Percentiles rank a stretch among this genome's conserved stretches.
Evolutionary conservation across 1,140 invertebrate genomes (phyloP).

Genomic region (Cydia amplana): DNA sequence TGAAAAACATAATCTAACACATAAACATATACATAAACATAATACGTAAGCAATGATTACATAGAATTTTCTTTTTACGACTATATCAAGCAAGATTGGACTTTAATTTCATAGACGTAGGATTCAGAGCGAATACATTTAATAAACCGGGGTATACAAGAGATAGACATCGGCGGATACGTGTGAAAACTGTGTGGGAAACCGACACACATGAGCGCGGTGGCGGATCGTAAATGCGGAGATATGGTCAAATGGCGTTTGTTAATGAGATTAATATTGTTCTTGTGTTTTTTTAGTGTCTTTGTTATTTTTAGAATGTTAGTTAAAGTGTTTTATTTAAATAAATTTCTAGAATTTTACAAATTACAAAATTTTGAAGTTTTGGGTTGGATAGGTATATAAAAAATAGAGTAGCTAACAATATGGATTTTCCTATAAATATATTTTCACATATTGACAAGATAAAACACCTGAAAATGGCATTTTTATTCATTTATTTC

Average conservation of each 20-base stretch:
- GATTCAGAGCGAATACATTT: background rate
- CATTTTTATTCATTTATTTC: too few relatives aligned
- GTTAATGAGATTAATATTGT: background rate
- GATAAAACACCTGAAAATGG: too few relatives aligned
- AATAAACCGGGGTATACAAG: background rate
- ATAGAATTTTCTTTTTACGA: background rate
- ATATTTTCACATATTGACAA: too few relatives aligned
- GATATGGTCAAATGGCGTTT: constrained; percentile 8
- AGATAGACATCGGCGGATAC: constrained; percentile 12
- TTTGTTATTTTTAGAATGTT: too few relatives aligned
- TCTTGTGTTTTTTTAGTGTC: background rate
- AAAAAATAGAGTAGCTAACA: too few relatives aligned
- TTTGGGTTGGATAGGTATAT: too few relatives aligned
- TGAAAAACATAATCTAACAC: constrained; percentile 13
- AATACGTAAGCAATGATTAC: constrained; percentile 13
- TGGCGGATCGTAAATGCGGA: background rate
- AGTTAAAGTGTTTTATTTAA: too few relatives aligned
- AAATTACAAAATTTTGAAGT: too few relatives aligned
- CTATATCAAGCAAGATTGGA: background rate
- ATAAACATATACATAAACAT: constrained; percentile 4
- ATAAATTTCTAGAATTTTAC: too few relatives aligned
- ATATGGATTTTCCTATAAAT: too few relatives aligned
- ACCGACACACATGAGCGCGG: background rate
- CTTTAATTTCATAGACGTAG: background rate
- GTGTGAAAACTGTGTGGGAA: constrained; percentile 30